Evolutionary conservation across 2,888 invertebrate genomes (phyloP).

Genomic region (Trissoscelio sp.): DNA sequence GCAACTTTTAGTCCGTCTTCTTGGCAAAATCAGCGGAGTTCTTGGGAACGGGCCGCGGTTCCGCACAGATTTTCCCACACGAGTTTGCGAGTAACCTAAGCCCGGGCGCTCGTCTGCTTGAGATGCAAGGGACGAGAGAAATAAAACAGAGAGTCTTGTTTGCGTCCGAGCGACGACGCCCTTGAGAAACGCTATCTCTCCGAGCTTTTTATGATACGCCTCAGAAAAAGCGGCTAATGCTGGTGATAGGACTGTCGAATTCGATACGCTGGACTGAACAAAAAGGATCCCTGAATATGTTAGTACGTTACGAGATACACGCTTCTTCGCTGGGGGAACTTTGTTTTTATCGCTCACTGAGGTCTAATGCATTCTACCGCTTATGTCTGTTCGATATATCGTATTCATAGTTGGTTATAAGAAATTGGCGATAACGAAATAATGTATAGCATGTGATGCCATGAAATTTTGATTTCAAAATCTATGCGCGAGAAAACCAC

Average conservation of each 20-base stretch:
- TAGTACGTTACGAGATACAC: constrained; percentile 1
- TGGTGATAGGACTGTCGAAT: constrained; percentile 37
- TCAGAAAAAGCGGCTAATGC: constrained; percentile 35
- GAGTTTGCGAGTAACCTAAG: constrained; percentile 71
- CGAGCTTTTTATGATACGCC: constrained; percentile 46
- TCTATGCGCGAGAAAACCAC: constrained; percentile 25
- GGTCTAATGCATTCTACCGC: constrained; percentile 23
- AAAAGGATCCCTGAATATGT: constrained; percentile 51
- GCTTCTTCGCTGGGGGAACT: constrained; percentile 8
- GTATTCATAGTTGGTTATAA: constrained; percentile 78
- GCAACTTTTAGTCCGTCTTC: constrained; percentile 81
- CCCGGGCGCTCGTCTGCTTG: constrained; percentile 49
- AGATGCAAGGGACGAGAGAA: constrained; percentile 58
- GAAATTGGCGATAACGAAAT: constrained; percentile 73
- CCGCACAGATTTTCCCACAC: constrained; percentile 80
- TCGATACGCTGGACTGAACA: constrained; percentile 57
- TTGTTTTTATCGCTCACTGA: constrained; percentile 41
- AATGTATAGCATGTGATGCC: constrained; percentile 72
- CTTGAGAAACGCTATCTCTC: constrained; percentile 50
- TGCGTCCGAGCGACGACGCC: constrained; percentile 52
- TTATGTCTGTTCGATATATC: constrained; percentile 73
- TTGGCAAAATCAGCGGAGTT: constrained; percentile 70
- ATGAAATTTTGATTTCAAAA: constrained; percentile 73
- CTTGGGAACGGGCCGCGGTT: constrained; percentile 71
- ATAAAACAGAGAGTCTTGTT: constrained; percentile 55